Evolutionary conservation across 2,797 vertebrate genomes (phyloP), one percentile per base, ranked within the genome.

Genomic region (Acropternis orthonyx): DNA sequence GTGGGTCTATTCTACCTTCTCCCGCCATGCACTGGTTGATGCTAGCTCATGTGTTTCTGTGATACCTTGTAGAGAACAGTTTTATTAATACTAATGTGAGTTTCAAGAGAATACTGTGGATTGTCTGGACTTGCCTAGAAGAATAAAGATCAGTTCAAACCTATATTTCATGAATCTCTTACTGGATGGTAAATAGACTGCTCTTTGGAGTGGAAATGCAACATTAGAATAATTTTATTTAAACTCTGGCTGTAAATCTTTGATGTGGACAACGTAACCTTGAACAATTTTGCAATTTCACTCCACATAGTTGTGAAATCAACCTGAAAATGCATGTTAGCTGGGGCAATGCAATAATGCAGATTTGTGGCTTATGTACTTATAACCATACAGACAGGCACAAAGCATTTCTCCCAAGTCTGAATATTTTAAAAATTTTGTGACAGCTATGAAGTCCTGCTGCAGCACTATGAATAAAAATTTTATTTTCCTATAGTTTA

Each of bases 401-500:
- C 73, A 95, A 95, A 95, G 69, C 69, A 81, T n/a, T 81, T 92
- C 88, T 96, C 39, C 19, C 34, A 48, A 20, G 67, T 82, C 81
- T 94, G 62, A 85, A 49, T 95, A 91, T 92, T 95, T 95, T 86
- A 93, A 94, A 96, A 89, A 68, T 85, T 95, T 79, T 92, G 68
- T 96, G 95, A 93, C 92, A 93, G 84, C 94, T 95, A 55, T 95
- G 95, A 97, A 97, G 95, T 96, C 75, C 72, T 88, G 63, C 78
- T 74, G 61, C 59, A 94, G 78, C 59, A 75, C 62, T n/a, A 85
- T 88, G 83, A 97, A 89, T 95, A 88, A 88, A 89, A 93, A 94
- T 86, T 96, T 88, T 44, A 63, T 95, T 95, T 95, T n/a, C 82
- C 65, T 91, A 55, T 84, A 85, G 74, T 92, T 95, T 96, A 85